Base-by-base conservation (phyloP, 2,113 vertebrate species). In the Hiodon alosoides region DNA sequence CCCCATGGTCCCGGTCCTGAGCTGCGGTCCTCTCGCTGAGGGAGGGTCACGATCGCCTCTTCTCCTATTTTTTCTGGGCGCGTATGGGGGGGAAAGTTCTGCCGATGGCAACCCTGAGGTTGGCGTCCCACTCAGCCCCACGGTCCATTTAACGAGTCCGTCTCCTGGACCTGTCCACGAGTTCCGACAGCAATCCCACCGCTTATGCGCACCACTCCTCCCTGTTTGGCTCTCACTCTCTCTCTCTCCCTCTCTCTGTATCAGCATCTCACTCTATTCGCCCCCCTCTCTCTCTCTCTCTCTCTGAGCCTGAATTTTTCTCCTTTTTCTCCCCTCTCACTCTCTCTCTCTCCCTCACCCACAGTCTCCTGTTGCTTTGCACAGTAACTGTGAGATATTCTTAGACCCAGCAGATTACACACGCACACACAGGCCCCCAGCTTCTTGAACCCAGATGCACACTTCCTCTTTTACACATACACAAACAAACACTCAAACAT, bases 1-100 rank as follows among this genome's bases (percentile, higher is more conserved):
- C 84, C 93, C 93, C 94, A 96, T 96, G 78, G 77, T 69, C 47
- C 10, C 77, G 54, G 70, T 61, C 58, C 9, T 6, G 60, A 51
- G 10, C 13, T 31, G 31, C 31, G 11, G 14, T 7, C 51, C 13
- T 54, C 7, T 17, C 8, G 14, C 9, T 59, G 9, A 11, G 58
- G 9, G 58, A 9, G 3, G 14, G 58, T 47, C 57, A 48, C 16
- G 46, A 46, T 70, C 16, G 31, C 31, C 31, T 17, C 53, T 57
- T 54, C 31, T 14, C 69, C 13, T n/a, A 53, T 52, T 31, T 61
- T 14, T 51, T 13, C 8, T 46, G 16, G 4, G 70, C 7, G 8
- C 17, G 60, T 31, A 7, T 16, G 66, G 7, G 16, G 13, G 31
- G 31, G 31, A 31, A 31, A 31, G 31, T 31, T 31, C 31, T 31